Evolutionary conservation across 2,113 vertebrate species (phyloP).

Genomic region (Hippopotamus amphibius): DNA sequence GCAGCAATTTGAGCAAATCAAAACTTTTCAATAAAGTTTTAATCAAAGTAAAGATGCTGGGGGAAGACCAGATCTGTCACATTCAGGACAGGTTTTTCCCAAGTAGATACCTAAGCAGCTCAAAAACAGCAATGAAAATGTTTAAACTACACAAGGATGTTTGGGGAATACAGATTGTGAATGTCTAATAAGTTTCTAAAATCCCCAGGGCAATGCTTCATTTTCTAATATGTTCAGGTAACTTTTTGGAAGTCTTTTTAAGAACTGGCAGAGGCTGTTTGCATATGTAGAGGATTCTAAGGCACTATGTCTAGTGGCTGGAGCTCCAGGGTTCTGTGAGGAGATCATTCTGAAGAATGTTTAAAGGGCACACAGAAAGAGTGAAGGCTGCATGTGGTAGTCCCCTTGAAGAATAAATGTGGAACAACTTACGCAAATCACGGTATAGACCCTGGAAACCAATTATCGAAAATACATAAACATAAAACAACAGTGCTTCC

Average conservation of each 20-base stretch:
- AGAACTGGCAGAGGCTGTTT: background rate
- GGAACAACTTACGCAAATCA: slow-evolving; percentile 12
- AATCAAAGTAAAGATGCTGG: background rate
- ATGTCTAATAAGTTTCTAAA: slow-evolving; percentile 57
- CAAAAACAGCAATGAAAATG: slow-evolving; percentile 53
- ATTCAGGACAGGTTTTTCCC: slow-evolving; percentile 55
- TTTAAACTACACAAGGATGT: slow-evolving; percentile 45
- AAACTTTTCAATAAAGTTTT: slow-evolving; percentile 18
- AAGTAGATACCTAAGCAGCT: slow-evolving; percentile 31
- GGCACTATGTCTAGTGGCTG: background rate
- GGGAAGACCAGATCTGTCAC: background rate
- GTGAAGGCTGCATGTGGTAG: background rate
- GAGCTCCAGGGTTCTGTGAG: background rate
- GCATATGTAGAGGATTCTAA: slow-evolving; percentile 20
- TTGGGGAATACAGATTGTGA: slow-evolving; percentile 46
- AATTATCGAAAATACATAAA: slow-evolving; percentile 72
- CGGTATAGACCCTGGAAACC: slow-evolving; percentile 46
- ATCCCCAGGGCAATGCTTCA: slow-evolving; percentile 41
- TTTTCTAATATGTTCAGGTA: slow-evolving; percentile 57
- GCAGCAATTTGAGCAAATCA: slow-evolving; percentile 30
- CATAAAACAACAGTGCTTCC: slow-evolving; percentile 65
- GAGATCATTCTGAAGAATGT: slow-evolving; percentile 38
- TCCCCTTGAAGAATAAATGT: slow-evolving; percentile 45
- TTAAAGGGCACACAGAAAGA: background rate
- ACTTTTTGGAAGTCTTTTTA: slow-evolving; percentile 60